Evolutionary conservation across 1,140 invertebrate genomes (phyloP), one percentile per base, ranked within the genome.

Genomic region (Zaprionus ornatus): DNA sequence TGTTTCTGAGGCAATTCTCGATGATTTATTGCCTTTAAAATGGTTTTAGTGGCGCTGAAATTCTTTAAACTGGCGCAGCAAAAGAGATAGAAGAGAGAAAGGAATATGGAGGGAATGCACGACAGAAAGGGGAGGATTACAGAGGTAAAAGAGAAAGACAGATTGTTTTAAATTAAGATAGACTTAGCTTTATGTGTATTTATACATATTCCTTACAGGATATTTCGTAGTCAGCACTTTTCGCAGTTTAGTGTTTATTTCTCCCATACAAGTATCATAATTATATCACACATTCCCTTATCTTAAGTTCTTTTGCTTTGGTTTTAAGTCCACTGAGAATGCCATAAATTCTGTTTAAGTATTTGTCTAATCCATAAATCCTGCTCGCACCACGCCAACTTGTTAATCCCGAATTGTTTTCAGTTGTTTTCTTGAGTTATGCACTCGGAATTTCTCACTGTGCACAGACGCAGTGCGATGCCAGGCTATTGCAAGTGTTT

Each of bases 401-500:
- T 50, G 52, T 55, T 55, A 55, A 55, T 55, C 52, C 25, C 45
- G 45, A 50, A 23, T 23, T 23, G 19, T 29, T 55, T 45, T 55
- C 52, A 17, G 52, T 27, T 55, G 25, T n/a, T 55, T 55, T 23
- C 19, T 50, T 50, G 19, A 29, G 52, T 27, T 29, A 27, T 27
- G 50, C 50, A n/a, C 5, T 23, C 4, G 27, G 37, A 52, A 54
- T 75, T 75, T 75, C 42, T 63, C 23, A 35, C 60, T 60, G 73
- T 75, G 67, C 60, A 64, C 52, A 55, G 45, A 73, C 17, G 21
- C 32, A 64, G 50, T 67, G 60, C 52, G 40, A 54, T 60, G 19
- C 6, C 7, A n/a, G 40, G 70, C 73, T 77, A 67, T 70, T 73
- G 80, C 70, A 80, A 87, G 84, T 87, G 85, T 87, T 87, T 87